A percentile compares a stretch with the other conserved stretches of the same genome.
phyloP scores from a whole-genome alignment of 2,888 invertebrate genomes.

The Tetanocera ferruginea region DNA sequence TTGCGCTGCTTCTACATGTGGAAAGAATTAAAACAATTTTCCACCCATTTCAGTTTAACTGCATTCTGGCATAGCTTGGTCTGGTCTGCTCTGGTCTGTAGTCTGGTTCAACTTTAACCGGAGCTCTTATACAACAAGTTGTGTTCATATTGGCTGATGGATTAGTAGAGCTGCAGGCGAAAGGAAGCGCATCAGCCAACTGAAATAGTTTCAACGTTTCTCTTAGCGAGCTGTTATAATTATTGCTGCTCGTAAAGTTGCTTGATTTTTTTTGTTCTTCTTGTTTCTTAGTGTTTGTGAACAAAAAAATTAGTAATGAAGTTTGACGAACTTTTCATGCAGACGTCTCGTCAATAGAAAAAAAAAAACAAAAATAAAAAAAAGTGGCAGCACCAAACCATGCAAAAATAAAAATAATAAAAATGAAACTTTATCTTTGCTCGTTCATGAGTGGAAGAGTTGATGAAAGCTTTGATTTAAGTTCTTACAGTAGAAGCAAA shows the following conservation, averaged over 20 bases:
- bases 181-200: slow-evolving; percentile 14
- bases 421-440: slow-evolving; percentile 16
- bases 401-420: slow-evolving; percentile 2
- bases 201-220: slow-evolving; percentile 8
- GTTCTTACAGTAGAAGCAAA: no score
- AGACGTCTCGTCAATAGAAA: background rate
- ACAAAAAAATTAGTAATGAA: background rate
- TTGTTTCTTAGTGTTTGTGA: background rate
- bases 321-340: slow-evolving; percentile 28
- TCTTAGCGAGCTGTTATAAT: slow-evolving; percentile 31
- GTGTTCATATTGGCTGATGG: slow-evolving; percentile 21
- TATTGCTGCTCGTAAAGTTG: slow-evolving; percentile 32
- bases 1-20: slow-evolving; percentile 32
- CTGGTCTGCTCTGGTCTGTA: background rate
- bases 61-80: background rate
- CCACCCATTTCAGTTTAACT: slow-evolving; percentile 36
- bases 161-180: slow-evolving; percentile 7
- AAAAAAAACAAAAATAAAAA: background rate
- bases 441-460: background rate
- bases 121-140: background rate
- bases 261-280: slow-evolving; percentile 2
- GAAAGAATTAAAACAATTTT: slow-evolving; percentile 38
- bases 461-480: background rate
- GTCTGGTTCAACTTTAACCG: background rate
- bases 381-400: background rate